These are phyloP conservation scores for sheep (Ovis aries) DNA, from an alignment of 2,113 vertebrate genomes.

Conservation along the genomic window ARS-UI_Ramb_v3.0 NC_056062.1:90103001-90103500, in stretches of 20 bases:
- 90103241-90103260: background rate
- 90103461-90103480: background rate
- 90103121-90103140: background rate
- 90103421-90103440: background rate
- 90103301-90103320: background rate
- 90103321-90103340: background rate
- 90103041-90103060: background rate
- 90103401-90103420: fast-evolving
- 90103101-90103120: background rate
- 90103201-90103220: background rate
- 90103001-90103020: background rate
- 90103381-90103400: background rate
- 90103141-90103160: background rate
- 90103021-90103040: background rate
- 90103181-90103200: background rate
- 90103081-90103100: background rate
- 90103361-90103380: background rate
- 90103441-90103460: background rate
- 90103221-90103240: background rate
- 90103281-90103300: background rate
- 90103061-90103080: background rate
- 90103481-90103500: background rate
- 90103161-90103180: background rate
- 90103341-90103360: background rate
- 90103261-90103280: background rate